Base-by-base conservation (phyloP, 2,797 vertebrate genomes). In the Choloepus didactylus region DNA sequence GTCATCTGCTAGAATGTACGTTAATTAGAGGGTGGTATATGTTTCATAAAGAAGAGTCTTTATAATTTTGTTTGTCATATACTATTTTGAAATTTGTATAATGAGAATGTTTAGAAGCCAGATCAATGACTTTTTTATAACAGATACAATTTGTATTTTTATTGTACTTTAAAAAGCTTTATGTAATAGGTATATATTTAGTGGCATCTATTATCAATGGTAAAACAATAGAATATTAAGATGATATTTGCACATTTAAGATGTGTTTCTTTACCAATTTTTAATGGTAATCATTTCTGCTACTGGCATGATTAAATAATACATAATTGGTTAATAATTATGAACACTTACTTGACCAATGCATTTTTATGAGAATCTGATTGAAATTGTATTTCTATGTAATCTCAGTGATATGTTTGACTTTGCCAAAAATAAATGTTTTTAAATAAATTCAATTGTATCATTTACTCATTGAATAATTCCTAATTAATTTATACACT, bases 111-210 rank as follows among this genome's bases (percentile, higher is more conserved):
- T 98, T 98, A 98, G 98, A 97, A 98, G 98, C 98, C 98, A 97
- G 95, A 96, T 95, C 46, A 94, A 96, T 98, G 98, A 98, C 98
- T 96, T 98, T 98, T 98, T 98, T 99, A 98, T 98, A 98, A 98
- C 98, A 98, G 97, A 98, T 98, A 98, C 98, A 98, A 98, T 98
- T 98, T 98, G 98, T 99, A 99, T 99, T 99, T 99, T 98, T 99
- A 98, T 98, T 98, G 98, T 98, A 98, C 97, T 98, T 98, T 97
- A 98, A 98, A 98, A 98, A 98, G 97, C 98, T 98, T 98, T 98
- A 98, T 91, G 95, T 98, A 44, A 98, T 97, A 98, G 97, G 91
- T 97, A 98, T 98, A 97, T 98, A 98, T 98, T 98, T 98, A 98
- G 98, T 95, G 97, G 87, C 98, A 98, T 98, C 98, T 98, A 98